These are phyloP conservation scores for Hirundo rustica DNA, from an alignment of 2,797 vertebrate genomes.

Conservation along the genomic window DNA sequence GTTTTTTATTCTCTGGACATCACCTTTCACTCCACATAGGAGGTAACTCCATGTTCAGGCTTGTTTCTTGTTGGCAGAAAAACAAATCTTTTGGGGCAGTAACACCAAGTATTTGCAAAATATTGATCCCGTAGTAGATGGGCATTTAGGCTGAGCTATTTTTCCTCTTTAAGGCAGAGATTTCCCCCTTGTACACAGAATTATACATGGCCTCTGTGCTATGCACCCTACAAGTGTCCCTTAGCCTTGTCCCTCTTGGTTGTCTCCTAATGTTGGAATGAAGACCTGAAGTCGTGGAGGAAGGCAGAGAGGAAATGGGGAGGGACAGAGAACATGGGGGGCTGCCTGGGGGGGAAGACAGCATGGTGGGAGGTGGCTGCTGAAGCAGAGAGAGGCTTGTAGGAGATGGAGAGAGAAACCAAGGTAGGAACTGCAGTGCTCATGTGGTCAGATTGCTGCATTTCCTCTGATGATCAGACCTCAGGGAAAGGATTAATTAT, in stretches of 20 bases:
- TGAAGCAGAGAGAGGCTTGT: background rate
- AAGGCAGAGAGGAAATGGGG: background rate
- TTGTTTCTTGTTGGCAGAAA: background rate
- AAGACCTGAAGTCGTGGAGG: background rate
- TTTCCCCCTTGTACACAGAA: background rate
- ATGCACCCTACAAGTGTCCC: background rate
- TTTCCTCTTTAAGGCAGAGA: background rate
- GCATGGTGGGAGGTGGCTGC: accelerated
- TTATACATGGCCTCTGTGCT: background rate
- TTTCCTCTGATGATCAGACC: background rate
- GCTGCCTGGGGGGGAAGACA: background rate
- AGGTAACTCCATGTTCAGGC: background rate
- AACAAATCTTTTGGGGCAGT: background rate
- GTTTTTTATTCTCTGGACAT: accelerated
- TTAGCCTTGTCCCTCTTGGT: background rate
- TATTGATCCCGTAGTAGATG: accelerated
- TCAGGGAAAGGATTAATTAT: background rate
- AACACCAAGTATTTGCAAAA: background rate
- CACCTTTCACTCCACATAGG: background rate
- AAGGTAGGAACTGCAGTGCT: accelerated
- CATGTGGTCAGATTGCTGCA: accelerated
- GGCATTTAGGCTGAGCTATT: background rate
- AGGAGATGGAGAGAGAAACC: background rate
- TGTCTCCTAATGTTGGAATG: background rate
- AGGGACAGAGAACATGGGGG: background rate